These are phyloP conservation scores for Rotaria macrura DNA, from an alignment of 2,888 invertebrate genomes.

Conservation along the genomic window DNA sequence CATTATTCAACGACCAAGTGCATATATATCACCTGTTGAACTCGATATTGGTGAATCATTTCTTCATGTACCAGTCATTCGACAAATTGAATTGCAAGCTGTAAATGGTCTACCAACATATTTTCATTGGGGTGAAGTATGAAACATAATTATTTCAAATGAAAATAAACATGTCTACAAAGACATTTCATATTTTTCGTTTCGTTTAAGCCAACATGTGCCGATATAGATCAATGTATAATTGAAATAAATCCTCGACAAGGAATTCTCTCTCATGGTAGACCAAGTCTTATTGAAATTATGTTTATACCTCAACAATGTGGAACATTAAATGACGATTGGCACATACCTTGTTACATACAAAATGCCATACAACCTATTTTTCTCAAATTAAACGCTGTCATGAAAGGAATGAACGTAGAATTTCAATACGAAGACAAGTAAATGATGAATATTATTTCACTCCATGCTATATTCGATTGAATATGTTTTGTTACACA, in stretches of 20 bases:
- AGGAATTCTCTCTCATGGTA: not conserved
- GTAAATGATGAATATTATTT: too few species aligned
- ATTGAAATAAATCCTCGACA: not conserved
- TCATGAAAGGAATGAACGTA: not conserved
- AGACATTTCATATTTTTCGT: not conserved
- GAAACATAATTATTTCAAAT: not conserved
- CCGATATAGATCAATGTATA: not conserved
- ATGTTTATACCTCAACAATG: not conserved
- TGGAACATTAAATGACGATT: not conserved
- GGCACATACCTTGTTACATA: not conserved
- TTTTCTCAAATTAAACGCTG: not conserved
- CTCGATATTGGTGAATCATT: not conserved
- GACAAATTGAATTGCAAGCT: not conserved
- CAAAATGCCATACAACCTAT: not conserved
- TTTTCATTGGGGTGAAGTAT: not conserved
- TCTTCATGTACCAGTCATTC: not conserved
- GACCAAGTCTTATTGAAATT: not conserved
- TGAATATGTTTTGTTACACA: too few species aligned
- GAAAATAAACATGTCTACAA: not conserved
- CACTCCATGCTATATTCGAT: too few species aligned
- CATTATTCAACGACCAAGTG: not conserved
- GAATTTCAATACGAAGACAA: not conserved
- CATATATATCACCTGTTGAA: not conserved
- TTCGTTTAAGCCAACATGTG: not conserved
- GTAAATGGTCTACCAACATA: not conserved